Conservation (phyloP, 2,888 invertebrate species). For the Sphecodes monilicornis region DNA sequence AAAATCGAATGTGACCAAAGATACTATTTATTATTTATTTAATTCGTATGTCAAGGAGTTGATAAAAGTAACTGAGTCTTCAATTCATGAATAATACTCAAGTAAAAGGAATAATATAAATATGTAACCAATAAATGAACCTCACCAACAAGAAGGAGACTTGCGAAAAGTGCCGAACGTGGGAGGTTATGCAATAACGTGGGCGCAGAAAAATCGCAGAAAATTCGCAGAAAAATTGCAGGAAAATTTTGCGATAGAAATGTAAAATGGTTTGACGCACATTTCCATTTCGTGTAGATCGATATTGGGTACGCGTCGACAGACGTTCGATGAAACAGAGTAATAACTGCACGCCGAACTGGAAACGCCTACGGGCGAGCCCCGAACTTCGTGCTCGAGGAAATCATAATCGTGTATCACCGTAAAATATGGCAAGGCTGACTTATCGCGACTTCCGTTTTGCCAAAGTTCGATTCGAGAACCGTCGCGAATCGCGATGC, state of each 20-base stretch:
- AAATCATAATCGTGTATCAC: conserved; percentile 13
- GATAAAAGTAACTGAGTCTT: too few species aligned
- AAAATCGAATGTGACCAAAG: too few species aligned
- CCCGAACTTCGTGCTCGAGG: not conserved
- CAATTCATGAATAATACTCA: too few species aligned
- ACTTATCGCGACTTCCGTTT: not conserved
- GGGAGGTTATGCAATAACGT: not conserved
- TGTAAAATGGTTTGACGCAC: not conserved
- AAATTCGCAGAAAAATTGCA: not conserved
- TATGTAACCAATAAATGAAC: too few species aligned
- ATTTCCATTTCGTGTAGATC: not conserved
- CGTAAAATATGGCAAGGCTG: not conserved
- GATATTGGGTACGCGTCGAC: conserved; percentile 5
- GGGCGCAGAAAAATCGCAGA: too few species aligned
- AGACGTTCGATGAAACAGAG: not conserved
- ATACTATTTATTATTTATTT: too few species aligned
- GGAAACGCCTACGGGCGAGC: not conserved
- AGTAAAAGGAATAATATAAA: too few species aligned
- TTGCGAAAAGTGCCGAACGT: not conserved
- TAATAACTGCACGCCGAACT: not conserved
- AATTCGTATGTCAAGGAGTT: too few species aligned
- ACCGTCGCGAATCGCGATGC: not conserved
- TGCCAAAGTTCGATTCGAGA: not conserved
- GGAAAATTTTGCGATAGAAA: not conserved
- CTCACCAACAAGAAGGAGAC: too few species aligned